Conservation (phyloP, 2,113 vertebrate species). For the Bubo bubo region DNA sequence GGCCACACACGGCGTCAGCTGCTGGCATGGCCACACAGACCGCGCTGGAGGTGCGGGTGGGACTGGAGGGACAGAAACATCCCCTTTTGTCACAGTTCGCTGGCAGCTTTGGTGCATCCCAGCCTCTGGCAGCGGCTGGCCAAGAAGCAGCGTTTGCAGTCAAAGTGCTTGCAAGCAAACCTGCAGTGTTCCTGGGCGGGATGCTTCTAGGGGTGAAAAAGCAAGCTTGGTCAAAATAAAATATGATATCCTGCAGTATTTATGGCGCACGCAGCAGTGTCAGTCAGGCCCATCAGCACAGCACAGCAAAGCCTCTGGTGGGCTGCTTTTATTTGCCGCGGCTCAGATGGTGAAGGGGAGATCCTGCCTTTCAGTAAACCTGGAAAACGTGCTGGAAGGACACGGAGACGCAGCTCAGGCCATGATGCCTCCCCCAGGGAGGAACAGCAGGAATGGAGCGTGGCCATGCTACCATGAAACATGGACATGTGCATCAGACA, state of each 20-base stretch:
- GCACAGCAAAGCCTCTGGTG: neutral
- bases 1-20: fast-evolving
- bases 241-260: neutral
- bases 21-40: neutral
- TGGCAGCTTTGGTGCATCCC: neutral
- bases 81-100: fast-evolving
- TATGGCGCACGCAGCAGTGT: fast-evolving
- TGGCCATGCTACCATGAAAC: fast-evolving
- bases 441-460: fast-evolving
- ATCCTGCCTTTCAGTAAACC: neutral
- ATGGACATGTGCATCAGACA: fast-evolving
- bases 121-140: neutral
- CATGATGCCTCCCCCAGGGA: fast-evolving
- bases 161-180: neutral
- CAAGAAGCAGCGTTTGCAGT: neutral
- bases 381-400: neutral
- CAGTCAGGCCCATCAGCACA: neutral
- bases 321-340: neutral
- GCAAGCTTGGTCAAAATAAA: neutral
- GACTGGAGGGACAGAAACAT: neutral
- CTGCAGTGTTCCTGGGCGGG: neutral
- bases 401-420: fast-evolving
- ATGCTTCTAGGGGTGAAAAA: neutral
- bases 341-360: neutral
- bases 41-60: fast-evolving